These are phyloP conservation scores for Frankliniella fusca DNA, from an alignment of 2,888 invertebrate species.

Conservation along the genomic window DNA sequence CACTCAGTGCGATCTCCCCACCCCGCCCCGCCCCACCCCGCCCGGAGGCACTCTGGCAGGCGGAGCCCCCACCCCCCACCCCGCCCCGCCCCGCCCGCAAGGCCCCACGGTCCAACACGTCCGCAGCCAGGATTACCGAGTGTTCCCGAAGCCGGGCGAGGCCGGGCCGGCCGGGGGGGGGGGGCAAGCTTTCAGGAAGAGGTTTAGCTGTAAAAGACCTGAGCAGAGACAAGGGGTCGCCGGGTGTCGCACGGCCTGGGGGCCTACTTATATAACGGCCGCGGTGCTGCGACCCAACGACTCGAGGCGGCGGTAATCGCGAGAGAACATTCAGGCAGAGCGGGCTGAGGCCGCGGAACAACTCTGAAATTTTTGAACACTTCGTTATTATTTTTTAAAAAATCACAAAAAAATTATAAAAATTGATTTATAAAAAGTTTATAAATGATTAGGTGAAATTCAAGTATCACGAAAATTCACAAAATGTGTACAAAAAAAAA, in stretches of 20 bases:
- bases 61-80: not conserved
- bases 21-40: not conserved
- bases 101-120: not conserved
- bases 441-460: no score
- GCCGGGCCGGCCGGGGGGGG: not conserved
- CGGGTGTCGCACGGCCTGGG: not conserved
- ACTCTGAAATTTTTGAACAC: no score
- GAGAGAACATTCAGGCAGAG: not conserved
- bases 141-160: not conserved
- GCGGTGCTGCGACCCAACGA: not conserved
- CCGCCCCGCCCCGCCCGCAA: not conserved
- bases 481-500: no score
- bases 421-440: no score
- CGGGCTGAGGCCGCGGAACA: no score
- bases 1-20: not conserved
- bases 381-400: no score
- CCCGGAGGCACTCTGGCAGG: not conserved
- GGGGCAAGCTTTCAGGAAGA: not conserved
- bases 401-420: no score
- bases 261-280: not conserved
- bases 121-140: constrained; percentile 11
- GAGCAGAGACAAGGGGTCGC: not conserved
- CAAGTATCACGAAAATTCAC: no score
- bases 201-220: constrained; percentile 25
- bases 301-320: not conserved